These are phyloP conservation scores for Ceratitis capitata DNA, from an alignment of 1,140 invertebrate genomes.

Conservation along the genomic window DNA sequence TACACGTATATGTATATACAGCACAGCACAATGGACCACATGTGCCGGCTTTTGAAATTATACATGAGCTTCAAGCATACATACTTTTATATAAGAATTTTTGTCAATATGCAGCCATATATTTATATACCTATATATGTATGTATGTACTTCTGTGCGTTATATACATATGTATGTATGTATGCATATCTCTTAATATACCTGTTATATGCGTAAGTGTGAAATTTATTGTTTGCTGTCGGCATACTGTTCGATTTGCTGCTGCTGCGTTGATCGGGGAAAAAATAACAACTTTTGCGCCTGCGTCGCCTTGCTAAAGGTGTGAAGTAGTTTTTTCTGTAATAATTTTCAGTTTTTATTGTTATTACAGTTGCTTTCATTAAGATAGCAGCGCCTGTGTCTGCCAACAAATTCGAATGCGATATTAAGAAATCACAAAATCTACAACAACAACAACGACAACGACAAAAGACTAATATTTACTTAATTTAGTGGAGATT, in stretches of 20 bases:
- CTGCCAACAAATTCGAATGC: neutral
- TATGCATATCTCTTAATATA: neutral
- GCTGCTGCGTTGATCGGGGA: too few relatives aligned
- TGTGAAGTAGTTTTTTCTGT: slow-evolving; percentile 1
- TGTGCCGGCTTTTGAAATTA: neutral
- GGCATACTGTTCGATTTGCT: neutral
- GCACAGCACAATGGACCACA: too few relatives aligned
- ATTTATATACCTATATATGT: neutral
- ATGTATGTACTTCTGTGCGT: neutral
- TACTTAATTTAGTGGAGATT: neutral
- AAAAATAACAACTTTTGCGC: neutral
- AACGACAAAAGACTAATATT: neutral
- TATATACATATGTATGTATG: neutral
- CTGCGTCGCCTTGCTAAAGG: neutral
- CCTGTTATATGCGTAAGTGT: neutral
- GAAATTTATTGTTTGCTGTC: slow-evolving; percentile 2
- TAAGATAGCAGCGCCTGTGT: slow-evolving; percentile 7
- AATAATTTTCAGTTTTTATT: slow-evolving; percentile 41
- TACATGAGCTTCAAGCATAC: neutral
- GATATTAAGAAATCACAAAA: neutral
- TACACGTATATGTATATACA: too few relatives aligned
- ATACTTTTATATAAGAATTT: too few relatives aligned
- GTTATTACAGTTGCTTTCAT: slow-evolving; percentile 39
- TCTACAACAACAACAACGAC: neutral
- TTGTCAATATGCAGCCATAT: too few relatives aligned